Evolutionary conservation across 2,888 invertebrate species (phyloP), one percentile per base, ranked within the genome.

Genomic region (Elysia crispata): DNA sequence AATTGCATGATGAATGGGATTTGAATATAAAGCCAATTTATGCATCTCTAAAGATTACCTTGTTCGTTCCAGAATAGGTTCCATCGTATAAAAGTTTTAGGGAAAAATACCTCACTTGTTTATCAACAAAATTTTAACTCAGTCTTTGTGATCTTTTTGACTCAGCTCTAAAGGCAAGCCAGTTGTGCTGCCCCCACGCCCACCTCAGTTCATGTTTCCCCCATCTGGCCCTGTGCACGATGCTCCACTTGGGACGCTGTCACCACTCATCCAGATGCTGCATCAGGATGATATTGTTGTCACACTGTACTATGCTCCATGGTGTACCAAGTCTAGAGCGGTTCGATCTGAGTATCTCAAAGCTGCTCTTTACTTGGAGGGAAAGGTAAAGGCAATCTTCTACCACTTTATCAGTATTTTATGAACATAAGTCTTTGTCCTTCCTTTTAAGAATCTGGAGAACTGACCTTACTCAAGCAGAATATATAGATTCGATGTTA

Each of bases 251-350:
- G 97, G 97, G 0, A 95, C 96, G 87, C 93, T 97, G 69, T 93
- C 94, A 72, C 93, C 94, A 84, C 95, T 96, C 41, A 93, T 95
- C 20, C 92, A 94, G 20, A 91, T 94, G 81, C 94, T 95, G 0
- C 93, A 94, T 6, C 92, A 93, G 80, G 94, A 95, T 1, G 97
- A 97, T 91, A 92, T 97, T 6, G 95, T 97, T 57, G 95, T 98
- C 92, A 94, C 97, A 31, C 96, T 97, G 95, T 97, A 96, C 91
- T 98, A 98, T 93, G 97, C 97, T 13, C 97, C 98, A 0, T 98
- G 98, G 98, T 97, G 97, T 93, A 96, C 97, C 0, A 95, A 96
- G 90, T 96, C 96, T 86, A 95, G 96, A 90, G 93, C 94, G 89
- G 94, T 95, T 0, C 93, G 95, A 77, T 92, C 94, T 80, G 95